phyloP scores from a whole-genome alignment of 2,888 invertebrate genomes.

The Tenthredo notha region DNA sequence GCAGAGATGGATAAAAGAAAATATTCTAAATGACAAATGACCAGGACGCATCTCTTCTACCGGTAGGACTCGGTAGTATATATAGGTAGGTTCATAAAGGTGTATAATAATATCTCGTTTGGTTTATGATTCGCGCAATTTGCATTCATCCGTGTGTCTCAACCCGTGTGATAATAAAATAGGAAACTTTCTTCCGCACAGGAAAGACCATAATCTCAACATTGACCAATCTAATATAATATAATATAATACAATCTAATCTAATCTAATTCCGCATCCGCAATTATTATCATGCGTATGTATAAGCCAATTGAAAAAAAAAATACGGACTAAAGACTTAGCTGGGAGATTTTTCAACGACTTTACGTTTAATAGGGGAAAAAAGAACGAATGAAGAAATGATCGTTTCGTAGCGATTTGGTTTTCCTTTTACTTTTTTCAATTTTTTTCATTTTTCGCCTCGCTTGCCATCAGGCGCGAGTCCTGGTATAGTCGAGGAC shows the following conservation, averaged over 20 bases:
- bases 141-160: constrained; percentile 50
- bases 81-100: neutral
- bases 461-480: constrained; percentile 13
- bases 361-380: neutral
- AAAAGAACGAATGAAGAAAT: no score
- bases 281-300: neutral
- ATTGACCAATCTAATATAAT: neutral
- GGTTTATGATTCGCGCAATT: constrained; percentile 9
- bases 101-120: neutral
- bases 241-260: neutral
- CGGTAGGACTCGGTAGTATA: constrained; percentile 49
- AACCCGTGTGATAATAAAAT: neutral
- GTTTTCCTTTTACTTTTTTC: no score
- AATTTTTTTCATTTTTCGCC: neutral
- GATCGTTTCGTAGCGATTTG: neutral
- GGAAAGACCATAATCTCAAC: neutral
- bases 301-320: neutral
- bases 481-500: neutral
- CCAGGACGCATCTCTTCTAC: neutral
- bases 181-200: neutral
- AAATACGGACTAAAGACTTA: neutral
- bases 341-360: neutral
- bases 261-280: neutral
- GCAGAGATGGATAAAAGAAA: constrained; percentile 49
- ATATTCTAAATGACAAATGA: constrained; percentile 62